These are phyloP conservation scores for Nannospalax galili DNA, from an alignment of 2,113 vertebrate species.

Conservation along the genomic window DNA sequence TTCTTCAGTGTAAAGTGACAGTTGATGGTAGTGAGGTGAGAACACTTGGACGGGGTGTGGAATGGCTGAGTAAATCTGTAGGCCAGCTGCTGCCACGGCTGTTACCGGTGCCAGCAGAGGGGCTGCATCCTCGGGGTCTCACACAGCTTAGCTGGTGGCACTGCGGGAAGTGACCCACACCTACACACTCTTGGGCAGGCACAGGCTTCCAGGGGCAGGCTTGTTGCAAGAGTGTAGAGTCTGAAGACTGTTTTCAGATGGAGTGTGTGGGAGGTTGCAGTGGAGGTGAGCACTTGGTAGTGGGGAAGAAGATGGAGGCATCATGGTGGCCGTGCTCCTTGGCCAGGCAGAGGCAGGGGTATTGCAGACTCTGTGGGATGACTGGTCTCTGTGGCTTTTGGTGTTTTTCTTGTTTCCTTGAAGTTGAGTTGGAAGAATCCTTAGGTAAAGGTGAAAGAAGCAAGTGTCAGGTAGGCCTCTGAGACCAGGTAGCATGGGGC, in stretches of 20 bases:
- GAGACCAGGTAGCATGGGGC: background rate
- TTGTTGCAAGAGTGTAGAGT: background rate
- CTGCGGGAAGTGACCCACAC: background rate
- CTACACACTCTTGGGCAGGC: background rate
- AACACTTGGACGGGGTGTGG: background rate
- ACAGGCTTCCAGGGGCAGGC: background rate
- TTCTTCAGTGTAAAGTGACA: background rate
- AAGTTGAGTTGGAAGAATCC: background rate
- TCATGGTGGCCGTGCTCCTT: background rate
- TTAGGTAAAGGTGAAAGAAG: background rate
- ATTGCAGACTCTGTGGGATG: background rate
- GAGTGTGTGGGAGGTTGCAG: background rate
- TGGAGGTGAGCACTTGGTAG: background rate
- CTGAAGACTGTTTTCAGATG: conserved; percentile 21
- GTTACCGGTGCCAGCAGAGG: background rate
- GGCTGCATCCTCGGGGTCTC: background rate
- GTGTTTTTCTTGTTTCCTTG: background rate
- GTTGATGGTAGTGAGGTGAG: background rate
- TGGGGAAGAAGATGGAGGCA: background rate
- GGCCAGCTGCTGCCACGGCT: background rate
- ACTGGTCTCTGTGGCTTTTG: background rate
- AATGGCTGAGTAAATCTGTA: background rate
- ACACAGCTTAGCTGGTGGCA: background rate
- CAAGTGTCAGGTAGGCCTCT: background rate
- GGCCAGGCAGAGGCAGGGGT: background rate